Percentiles rank a stretch among this genome's conserved stretches.
Evolutionary conservation across 2,797 vertebrate genomes (phyloP).

Genomic region (Cossypha caffra): DNA sequence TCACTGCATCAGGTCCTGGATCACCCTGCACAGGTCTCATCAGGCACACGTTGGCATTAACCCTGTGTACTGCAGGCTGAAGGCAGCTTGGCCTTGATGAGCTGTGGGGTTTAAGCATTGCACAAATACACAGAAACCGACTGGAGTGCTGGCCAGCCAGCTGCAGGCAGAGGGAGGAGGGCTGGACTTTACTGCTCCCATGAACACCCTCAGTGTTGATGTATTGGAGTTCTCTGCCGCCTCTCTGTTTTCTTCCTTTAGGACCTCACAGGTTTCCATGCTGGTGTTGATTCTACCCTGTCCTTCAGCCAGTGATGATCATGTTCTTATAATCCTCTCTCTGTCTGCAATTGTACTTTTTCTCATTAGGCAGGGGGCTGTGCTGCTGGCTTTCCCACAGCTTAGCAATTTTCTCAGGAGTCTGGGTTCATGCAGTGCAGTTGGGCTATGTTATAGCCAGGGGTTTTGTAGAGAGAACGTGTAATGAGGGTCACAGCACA

Average conservation of each 20-base stretch:
- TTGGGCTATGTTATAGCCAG: fast-evolving
- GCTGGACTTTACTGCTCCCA: background rate
- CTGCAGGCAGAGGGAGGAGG: background rate
- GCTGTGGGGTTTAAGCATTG: background rate
- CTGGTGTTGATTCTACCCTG: background rate
- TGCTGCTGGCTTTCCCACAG: background rate
- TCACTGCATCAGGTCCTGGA: background rate
- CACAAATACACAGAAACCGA: fast-evolving
- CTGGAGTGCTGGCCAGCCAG: fast-evolving
- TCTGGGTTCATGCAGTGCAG: fast-evolving
- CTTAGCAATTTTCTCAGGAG: background rate
- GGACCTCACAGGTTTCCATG: background rate
- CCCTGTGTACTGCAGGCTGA: background rate
- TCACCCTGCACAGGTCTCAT: fast-evolving
- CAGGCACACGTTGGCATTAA: fast-evolving
- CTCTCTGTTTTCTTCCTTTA: background rate
- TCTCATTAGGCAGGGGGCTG: background rate
- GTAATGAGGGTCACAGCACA: background rate
- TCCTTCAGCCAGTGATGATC: background rate
- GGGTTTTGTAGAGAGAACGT: background rate
- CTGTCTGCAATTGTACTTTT: background rate
- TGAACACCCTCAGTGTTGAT: fast-evolving
- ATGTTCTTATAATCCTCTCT: background rate
- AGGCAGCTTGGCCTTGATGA: background rate
- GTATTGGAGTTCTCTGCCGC: fast-evolving